These are phyloP conservation scores for Apis florea DNA, from an alignment of 1,140 invertebrate species.

Conservation along the genomic window DNA sequence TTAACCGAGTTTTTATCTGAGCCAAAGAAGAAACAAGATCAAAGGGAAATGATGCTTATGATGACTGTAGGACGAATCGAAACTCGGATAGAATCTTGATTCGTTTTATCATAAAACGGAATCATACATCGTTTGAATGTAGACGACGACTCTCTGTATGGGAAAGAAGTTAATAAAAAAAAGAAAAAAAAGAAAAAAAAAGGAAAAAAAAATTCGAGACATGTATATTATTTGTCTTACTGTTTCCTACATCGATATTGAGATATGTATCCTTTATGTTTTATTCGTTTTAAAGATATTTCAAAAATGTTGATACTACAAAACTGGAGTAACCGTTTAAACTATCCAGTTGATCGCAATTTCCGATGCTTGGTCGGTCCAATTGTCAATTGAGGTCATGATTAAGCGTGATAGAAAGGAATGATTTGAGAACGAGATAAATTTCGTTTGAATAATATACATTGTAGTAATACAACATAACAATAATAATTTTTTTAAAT, in stretches of 20 bases:
- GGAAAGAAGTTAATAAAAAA: slow-evolving; percentile 34
- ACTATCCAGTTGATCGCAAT: slow-evolving; percentile 13
- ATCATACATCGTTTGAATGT: slow-evolving; percentile 19
- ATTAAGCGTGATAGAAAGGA: slow-evolving; percentile 20
- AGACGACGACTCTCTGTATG: slow-evolving; percentile 15
- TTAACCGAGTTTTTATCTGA: slow-evolving; percentile 31
- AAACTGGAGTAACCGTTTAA: background rate
- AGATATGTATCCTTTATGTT: no score
- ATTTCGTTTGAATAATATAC: background rate
- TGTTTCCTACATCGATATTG: background rate
- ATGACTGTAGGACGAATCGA: slow-evolving; percentile 11
- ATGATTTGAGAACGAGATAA: background rate
- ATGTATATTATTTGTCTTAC: background rate
- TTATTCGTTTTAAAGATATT: background rate
- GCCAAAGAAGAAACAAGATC: slow-evolving; percentile 7
- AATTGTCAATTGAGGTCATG: slow-evolving; percentile 58
- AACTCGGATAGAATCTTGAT: slow-evolving; percentile 16
- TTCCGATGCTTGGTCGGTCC: slow-evolving; percentile 31
- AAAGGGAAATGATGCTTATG: slow-evolving; percentile 30
- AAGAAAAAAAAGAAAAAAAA: slow-evolving; percentile 39
- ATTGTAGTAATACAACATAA: background rate
- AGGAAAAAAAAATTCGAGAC: slow-evolving; percentile 32
- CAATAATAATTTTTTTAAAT: background rate
- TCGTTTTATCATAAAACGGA: slow-evolving; percentile 35
- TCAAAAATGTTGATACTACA: background rate